phyloP scores from a whole-genome alignment of 2,888 invertebrate genomes.

The Chesias legatella region DNA sequence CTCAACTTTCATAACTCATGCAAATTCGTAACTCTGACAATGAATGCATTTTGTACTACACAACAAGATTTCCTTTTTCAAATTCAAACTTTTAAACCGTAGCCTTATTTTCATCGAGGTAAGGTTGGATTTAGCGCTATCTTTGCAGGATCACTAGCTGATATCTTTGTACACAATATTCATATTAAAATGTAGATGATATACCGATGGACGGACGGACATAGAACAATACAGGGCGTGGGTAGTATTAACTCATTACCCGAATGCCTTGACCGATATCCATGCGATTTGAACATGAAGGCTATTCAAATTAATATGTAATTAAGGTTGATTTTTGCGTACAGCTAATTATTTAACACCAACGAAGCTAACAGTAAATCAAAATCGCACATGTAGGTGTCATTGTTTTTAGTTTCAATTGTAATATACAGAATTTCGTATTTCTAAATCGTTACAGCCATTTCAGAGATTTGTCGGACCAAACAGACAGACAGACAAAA shows the following conservation, averaged over 20 bases:
- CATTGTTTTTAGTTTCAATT: conserved; percentile 1
- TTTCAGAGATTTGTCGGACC: too few relatives aligned
- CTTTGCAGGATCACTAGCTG: not conserved
- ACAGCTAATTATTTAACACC: conserved; percentile 18
- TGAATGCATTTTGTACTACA: conserved; percentile 60
- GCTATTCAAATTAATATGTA: conserved; percentile 31
- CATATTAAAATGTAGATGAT: conserved; percentile 66
- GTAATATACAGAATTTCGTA: too few relatives aligned
- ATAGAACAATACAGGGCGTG: conserved; percentile 75
- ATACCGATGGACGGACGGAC: conserved; percentile 61
- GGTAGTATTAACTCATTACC: conserved; percentile 72
- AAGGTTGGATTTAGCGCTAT: conserved; percentile 1
- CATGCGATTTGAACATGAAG: conserved; percentile 45
- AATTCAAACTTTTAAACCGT: not conserved
- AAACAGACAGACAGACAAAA: too few relatives aligned
- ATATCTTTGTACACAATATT: conserved; percentile 46
- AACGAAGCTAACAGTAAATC: conserved; percentile 3
- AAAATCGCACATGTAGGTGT: conserved; percentile 9
- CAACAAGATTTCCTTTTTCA: conserved; percentile 17
- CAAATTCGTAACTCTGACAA: conserved; percentile 73
- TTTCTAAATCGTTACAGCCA: too few relatives aligned
- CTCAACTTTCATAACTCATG: conserved; percentile 73
- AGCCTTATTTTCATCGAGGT: conserved; percentile 15
- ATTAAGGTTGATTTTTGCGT: conserved; percentile 26
- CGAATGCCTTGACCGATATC: conserved; percentile 77